Evolutionary conservation across 2,888 invertebrate species (phyloP).

Genomic region (Hirtodrosophila alboralis): DNA sequence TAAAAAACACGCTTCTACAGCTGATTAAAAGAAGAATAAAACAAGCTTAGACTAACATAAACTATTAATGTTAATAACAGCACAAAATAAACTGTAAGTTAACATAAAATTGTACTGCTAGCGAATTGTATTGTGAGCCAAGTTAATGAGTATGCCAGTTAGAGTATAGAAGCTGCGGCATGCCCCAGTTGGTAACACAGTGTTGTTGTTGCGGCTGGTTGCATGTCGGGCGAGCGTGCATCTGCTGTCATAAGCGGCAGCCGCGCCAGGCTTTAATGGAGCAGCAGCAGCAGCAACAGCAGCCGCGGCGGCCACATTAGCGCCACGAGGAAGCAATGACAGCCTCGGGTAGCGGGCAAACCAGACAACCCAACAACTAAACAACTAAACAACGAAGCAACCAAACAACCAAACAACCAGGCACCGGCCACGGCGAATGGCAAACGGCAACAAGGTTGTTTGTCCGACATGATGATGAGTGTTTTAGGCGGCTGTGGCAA

Average conservation of each 20-base stretch:
- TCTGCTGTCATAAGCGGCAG: conserved; percentile 72
- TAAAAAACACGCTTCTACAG: too few relatives aligned
- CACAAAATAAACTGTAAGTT: too few relatives aligned
- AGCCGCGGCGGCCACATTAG: conserved; percentile 65
- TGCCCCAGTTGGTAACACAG: conserved; percentile 6
- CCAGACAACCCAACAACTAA: conserved; percentile 24
- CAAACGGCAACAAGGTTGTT: conserved; percentile 76
- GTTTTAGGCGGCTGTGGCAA: conserved; percentile 69
- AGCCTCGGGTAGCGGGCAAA: conserved; percentile 49
- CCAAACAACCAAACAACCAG: conserved; percentile 25
- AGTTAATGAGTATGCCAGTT: background rate
- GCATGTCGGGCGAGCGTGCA: conserved; percentile 74
- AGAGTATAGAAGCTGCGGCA: conserved; percentile 30
- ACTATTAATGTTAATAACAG: too few relatives aligned
- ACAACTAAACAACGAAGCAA: conserved; percentile 17
- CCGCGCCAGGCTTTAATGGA: conserved; percentile 71
- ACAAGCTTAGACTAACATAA: too few relatives aligned
- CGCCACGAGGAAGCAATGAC: conserved; percentile 70
- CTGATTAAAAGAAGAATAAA: too few relatives aligned
- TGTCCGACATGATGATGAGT: conserved; percentile 79
- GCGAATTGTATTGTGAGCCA: too few relatives aligned
- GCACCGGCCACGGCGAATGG: conserved; percentile 53
- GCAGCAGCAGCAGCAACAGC: conserved; percentile 35
- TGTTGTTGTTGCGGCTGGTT: conserved; percentile 44
- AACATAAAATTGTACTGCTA: too few relatives aligned